Evolutionary conservation across 2,113 vertebrate genomes (phyloP), one percentile per base, ranked within the genome.

Genomic region (Dipodomys merriami): DNA sequence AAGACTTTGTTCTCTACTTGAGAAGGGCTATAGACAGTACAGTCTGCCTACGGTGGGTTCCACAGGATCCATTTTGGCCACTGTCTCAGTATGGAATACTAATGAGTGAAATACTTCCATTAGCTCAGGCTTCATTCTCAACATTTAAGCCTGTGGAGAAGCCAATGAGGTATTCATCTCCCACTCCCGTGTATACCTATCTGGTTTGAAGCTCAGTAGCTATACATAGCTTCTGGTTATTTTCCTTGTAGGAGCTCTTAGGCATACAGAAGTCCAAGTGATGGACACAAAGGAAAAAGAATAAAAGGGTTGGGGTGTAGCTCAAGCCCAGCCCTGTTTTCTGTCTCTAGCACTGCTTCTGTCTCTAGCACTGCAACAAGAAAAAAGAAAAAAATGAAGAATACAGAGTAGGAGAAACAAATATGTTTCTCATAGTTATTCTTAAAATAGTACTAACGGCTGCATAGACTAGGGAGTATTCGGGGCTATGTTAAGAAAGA

Each of bases 181-280:
- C 27, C 18, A 0, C 33, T 71, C 33, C 27, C 49, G 4, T 64
- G 69, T 81, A 60, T 83, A 46, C 25, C 67, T 64, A 1, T 81
- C 20, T 71, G 6, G 33, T 64, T 68, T 81, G 71, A 64, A 23
- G 88, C 73, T 85, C 30, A 64, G 20, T 22, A 83, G 27, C 49
- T 13, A 71, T 30, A 12, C 16, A 29, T 53, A 91, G 67, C 49
- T 72, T 9, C n/a, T 83, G 67, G 7, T 39, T 68, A 29, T n/a
- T 93, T 88, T 90, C 46, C 33, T 39, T 86, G 2, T 4, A 86
- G 64, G 60, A 91, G 18, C 6, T 44, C 83, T 79, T 88, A 22
- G 72, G 15, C 18, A 71, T 53, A 30, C 9, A 29, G 4, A 7
- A 15, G 81, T 93, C 74, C 68, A 94, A 80, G 18, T 57, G n/a